Percentiles rank a stretch among this genome's conserved stretches.
phyloP scores from a whole-genome alignment of 2,797 vertebrate genomes.

The Stomatorhinus walkeri region DNA sequence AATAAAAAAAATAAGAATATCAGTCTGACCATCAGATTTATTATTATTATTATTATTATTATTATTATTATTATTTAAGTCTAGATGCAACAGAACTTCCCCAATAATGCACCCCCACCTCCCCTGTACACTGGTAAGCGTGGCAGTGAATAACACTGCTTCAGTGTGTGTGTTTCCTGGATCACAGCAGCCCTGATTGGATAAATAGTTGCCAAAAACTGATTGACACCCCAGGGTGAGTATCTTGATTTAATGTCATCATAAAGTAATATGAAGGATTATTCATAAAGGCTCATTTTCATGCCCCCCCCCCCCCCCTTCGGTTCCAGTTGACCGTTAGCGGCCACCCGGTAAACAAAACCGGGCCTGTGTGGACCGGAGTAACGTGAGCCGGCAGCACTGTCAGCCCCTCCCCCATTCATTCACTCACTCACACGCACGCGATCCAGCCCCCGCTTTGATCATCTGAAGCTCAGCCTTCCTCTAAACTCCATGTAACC shows the following conservation, averaged over 20 bases:
- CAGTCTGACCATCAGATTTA: background rate
- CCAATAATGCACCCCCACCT: background rate
- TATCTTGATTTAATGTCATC: slow-evolving; percentile 36
- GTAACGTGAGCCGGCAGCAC: background rate
- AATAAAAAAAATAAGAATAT: background rate
- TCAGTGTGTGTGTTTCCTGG: background rate
- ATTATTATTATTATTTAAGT: background rate
- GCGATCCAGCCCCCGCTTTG: slow-evolving; percentile 38
- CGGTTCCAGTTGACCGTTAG: background rate
- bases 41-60: background rate
- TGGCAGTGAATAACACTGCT: background rate
- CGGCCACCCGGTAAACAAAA: background rate
- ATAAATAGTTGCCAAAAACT: slow-evolving; percentile 18
- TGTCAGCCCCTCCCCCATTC: background rate
- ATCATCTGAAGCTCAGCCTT: slow-evolving; percentile 41
- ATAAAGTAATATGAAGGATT: slow-evolving; percentile 25
- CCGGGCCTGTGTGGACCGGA: slow-evolving; percentile 31
- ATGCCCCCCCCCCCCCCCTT: background rate
- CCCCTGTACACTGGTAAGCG: background rate
- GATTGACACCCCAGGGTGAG: background rate
- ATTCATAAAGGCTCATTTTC: background rate
- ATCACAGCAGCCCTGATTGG: slow-evolving; percentile 1
- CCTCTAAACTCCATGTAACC: slow-evolving; percentile 46
- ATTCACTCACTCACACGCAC: background rate
- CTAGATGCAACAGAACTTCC: background rate